These are phyloP conservation scores for Ceriagrion tenellum DNA, from an alignment of 2,888 invertebrate species.

Conservation along the genomic window DNA sequence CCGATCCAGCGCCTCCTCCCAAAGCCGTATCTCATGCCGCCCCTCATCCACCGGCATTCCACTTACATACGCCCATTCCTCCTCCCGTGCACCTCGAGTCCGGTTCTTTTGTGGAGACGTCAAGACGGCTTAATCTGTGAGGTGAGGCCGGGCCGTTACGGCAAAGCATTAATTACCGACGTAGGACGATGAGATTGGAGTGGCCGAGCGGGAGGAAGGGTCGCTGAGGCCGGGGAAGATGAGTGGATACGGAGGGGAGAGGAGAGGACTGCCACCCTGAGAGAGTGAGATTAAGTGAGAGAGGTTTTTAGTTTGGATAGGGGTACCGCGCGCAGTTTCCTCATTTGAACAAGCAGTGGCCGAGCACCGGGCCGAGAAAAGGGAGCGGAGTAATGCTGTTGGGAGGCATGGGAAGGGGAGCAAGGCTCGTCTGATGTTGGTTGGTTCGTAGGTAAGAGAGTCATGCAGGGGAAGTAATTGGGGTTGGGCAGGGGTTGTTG, in stretches of 20 bases:
- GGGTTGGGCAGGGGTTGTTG: not conserved
- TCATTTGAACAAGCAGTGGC: not conserved
- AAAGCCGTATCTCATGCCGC: constrained; percentile 47
- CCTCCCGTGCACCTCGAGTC: constrained; percentile 43
- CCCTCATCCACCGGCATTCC: not conserved
- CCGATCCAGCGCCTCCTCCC: not conserved
- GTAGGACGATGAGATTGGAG: constrained; percentile 40
- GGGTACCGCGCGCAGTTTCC: not conserved
- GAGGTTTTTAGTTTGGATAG: not conserved
- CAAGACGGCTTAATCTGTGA: constrained; percentile 67
- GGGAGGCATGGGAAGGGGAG: not conserved
- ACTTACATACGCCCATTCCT: constrained; percentile 43
- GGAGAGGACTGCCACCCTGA: not conserved
- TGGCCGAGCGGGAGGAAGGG: constrained; percentile 33
- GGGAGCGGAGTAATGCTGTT: not conserved
- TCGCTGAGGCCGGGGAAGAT: not conserved
- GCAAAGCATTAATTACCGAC: constrained; percentile 64
- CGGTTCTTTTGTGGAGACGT: constrained; percentile 64
- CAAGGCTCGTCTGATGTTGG: not conserved
- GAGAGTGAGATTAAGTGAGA: not conserved
- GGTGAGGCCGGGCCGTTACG: constrained; percentile 61
- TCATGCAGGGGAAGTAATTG: not conserved
- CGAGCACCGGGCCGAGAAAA: not conserved
- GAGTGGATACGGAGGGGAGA: not conserved
- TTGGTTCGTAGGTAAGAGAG: not conserved